phyloP scores from a whole-genome alignment of 2,113 vertebrate genomes.

The Microcebus tavaratra region DNA sequence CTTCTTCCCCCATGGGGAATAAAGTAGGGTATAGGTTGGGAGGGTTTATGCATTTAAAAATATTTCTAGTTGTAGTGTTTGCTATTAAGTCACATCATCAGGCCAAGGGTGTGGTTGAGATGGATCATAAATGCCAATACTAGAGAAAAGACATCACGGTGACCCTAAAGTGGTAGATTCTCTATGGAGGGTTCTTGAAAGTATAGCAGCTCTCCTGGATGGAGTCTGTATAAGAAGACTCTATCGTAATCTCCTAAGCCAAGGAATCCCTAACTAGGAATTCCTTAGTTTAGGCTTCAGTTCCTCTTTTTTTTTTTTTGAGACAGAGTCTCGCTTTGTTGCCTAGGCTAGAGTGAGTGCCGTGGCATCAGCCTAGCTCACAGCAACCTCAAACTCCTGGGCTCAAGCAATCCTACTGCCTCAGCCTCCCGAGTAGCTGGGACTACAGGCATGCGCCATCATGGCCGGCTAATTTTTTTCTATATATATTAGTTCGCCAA shows the following conservation, averaged over 20 bases:
- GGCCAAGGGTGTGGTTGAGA: neutral
- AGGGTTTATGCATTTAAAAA: constrained; percentile 25
- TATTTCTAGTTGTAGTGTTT: neutral
- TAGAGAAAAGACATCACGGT: neutral
- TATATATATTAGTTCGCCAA: too few relatives aligned
- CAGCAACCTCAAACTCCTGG: too few relatives aligned
- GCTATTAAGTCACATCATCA: neutral
- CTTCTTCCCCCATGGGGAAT: neutral
- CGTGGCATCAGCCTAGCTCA: too few relatives aligned
- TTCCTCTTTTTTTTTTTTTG: neutral
- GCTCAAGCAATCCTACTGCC: too few relatives aligned
- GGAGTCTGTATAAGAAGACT: neutral
- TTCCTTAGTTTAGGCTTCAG: neutral
- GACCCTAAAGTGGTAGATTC: neutral
- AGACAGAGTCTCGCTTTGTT: too few relatives aligned
- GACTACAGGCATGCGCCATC: too few relatives aligned
- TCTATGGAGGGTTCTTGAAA: neutral
- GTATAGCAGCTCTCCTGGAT: neutral
- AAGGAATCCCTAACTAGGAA: too few relatives aligned
- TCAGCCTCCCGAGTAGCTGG: too few relatives aligned
- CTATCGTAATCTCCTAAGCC: neutral
- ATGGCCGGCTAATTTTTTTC: too few relatives aligned
- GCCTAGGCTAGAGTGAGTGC: too few relatives aligned
- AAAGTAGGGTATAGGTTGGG: neutral
- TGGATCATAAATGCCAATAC: neutral